Percentiles rank a stretch among this genome's conserved stretches.
phyloP scores from a whole-genome alignment of 2,797 vertebrate genomes.

The Peromyscus nudipes region DNA sequence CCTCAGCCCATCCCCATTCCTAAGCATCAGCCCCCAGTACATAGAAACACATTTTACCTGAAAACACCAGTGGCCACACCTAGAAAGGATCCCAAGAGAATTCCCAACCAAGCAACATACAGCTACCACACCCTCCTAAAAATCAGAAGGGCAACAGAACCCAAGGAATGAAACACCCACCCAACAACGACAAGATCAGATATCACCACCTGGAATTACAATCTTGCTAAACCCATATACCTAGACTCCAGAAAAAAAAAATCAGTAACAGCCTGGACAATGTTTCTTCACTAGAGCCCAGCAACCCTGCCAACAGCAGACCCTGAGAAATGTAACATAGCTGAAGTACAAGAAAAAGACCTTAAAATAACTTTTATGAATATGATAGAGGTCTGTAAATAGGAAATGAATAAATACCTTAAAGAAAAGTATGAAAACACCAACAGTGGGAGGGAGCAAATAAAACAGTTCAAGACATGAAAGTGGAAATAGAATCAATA shows the following conservation, averaged over 20 bases:
- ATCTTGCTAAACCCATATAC: background rate
- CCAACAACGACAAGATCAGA: background rate
- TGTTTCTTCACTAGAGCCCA: background rate
- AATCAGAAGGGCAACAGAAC: background rate
- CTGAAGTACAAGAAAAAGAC: background rate
- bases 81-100: background rate
- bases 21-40: background rate
- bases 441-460: background rate
- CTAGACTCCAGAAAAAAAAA: background rate
- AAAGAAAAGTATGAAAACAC: background rate
- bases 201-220: background rate
- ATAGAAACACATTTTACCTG: background rate
- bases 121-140: background rate
- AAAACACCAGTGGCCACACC: background rate
- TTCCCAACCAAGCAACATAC: background rate
- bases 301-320: background rate
- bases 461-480: background rate
- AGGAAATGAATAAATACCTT: background rate
- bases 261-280: background rate
- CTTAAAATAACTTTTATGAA: background rate
- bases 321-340: background rate
- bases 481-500: background rate
- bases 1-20: background rate
- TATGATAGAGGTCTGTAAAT: background rate
- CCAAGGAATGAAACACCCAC: background rate